Base-by-base conservation (phyloP, 2,113 vertebrate species). In the Megaceryle torquata region DNA sequence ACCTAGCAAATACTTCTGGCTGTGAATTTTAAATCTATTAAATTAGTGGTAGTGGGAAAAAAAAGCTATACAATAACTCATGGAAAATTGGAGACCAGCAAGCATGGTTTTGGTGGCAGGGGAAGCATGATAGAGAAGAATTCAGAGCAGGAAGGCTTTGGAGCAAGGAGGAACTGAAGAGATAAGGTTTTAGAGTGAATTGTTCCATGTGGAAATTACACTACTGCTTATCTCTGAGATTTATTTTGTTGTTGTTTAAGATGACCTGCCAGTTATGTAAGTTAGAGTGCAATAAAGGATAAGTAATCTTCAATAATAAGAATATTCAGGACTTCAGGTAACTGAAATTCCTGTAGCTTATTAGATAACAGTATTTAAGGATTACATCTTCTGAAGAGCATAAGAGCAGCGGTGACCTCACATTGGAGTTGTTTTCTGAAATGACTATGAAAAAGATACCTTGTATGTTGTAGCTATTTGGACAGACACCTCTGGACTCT, bases 181-280 rank as follows among this genome's bases (percentile, higher is more conserved):
- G 4, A 20, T 4, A 1, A 7, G 4, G 1, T 82, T 90, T 39
- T 65, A 14, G 63, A 83, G 31, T 54, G 53, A 67, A 65, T 54
- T 61, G 8, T 5, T 25, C 37, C 6, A 0, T 71, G 5, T 28
- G 5, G 37, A 81, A 59, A 39, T 60, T 19, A 35, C 7, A 18
- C 25, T 31, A 5, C 43, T 79, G 33, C 39, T 68, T 79, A 71
- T 29, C 25, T 51, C 17, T 26, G 43, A 29, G 20, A 3, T 75
- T 75, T 75, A 9, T 69, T 88, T 43, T 68, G 21, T 53, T 78
- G n/a, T 71, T 83, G 22, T 72, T 77, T 46, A 35, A 72, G 2
- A 3, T n/a, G 13, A 82, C 20, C 8, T 11, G 0, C 29, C 12
- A 22, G 59, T 65, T 65, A 50, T 1, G 0, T 35, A 67, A 65